Percentiles rank a stretch among this genome's conserved stretches.
Conservation (phyloP, 2,888 invertebrate genomes). For the Platynereis dumerilii region DNA sequence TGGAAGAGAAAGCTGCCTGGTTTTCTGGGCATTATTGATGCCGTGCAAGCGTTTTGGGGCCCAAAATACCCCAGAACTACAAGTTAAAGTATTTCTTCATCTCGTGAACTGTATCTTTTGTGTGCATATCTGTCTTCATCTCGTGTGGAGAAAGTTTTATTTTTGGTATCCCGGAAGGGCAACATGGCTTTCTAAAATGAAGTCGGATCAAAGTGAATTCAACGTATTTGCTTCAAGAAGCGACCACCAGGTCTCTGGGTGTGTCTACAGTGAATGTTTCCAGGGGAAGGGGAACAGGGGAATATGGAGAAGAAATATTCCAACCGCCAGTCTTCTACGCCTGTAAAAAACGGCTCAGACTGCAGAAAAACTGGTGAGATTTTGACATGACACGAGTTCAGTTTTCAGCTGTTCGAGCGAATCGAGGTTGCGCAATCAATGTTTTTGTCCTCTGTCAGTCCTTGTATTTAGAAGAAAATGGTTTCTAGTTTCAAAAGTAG, state of each 20-base stretch:
- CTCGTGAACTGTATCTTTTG: background rate
- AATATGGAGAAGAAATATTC: conserved; percentile 53
- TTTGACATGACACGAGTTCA: no score
- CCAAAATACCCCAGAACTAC: background rate
- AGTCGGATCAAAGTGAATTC: conserved; percentile 20
- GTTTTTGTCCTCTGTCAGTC: no score
- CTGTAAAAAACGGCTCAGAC: conserved; percentile 43
- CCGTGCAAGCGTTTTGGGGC: conserved; percentile 4
- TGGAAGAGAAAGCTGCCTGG: background rate
- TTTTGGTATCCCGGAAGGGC: conserved; percentile 27
- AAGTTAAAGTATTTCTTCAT: conserved; percentile 1
- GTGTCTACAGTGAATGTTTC: conserved; percentile 33
- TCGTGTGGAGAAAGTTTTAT: conserved; percentile 8
- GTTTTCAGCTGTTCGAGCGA: no score
- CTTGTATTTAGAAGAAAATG: no score
- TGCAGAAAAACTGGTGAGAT: conserved; percentile 42
- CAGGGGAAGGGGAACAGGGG: conserved; percentile 46
- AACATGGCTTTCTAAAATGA: conserved; percentile 33
- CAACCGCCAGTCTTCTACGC: conserved; percentile 46
- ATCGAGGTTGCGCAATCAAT: no score
- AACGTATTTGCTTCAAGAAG: conserved; percentile 20
- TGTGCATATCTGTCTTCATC: background rate
- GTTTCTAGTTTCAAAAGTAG: no score
- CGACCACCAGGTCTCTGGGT: conserved; percentile 42
- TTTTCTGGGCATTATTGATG: no score